Base-by-base conservation (phyloP, 2,113 vertebrate species). In the Brienomyrus brachyistius region DNA sequence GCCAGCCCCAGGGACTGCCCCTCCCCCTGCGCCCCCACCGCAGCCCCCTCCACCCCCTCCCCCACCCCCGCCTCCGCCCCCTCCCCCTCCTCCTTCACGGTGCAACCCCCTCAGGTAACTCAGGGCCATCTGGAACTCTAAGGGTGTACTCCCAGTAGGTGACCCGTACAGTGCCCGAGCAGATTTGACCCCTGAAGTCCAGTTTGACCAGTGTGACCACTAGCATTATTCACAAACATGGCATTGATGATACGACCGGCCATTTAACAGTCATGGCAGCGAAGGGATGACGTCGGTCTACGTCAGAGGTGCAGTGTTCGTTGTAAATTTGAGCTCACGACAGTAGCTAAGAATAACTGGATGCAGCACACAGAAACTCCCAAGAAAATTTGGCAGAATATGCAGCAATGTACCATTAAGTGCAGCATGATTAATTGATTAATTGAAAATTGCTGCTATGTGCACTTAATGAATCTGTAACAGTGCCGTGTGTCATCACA, bases 21-120 rank as follows among this genome's bases (percentile, higher is more conserved):
- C n/a, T n/a, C n/a, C n/a, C n/a, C n/a, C n/a, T n/a, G n/a, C n/a
- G n/a, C n/a, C n/a, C n/a, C n/a, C n/a, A n/a, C n/a, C n/a, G n/a
- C n/a, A n/a, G n/a, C n/a, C n/a, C n/a, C n/a, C n/a, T n/a, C n/a
- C n/a, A n/a, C n/a, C n/a, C n/a, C n/a, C n/a, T n/a, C n/a, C n/a
- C n/a, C n/a, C n/a, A n/a, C n/a, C n/a, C n/a, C 95, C 95, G 0
- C 95, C 95, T 0, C 95, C 95, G 0, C 94, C 93, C 48, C 96
- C 95, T 0, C 95, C 96, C 0, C 95, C 95, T 95, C 96, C 0
- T 95, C 95, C 0, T 95, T 54, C 52, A 4, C 52, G 95, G 88
- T 96, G 95, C 94, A 96, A 96, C 92, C 96, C 96, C 90, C 95
- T 96, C 93, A 96, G 96, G 96, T 96, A 93, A 95, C 92, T 47